Evolutionary conservation across 2,113 vertebrate species (phyloP).

Genomic region (Dromaius novaehollandiae): DNA sequence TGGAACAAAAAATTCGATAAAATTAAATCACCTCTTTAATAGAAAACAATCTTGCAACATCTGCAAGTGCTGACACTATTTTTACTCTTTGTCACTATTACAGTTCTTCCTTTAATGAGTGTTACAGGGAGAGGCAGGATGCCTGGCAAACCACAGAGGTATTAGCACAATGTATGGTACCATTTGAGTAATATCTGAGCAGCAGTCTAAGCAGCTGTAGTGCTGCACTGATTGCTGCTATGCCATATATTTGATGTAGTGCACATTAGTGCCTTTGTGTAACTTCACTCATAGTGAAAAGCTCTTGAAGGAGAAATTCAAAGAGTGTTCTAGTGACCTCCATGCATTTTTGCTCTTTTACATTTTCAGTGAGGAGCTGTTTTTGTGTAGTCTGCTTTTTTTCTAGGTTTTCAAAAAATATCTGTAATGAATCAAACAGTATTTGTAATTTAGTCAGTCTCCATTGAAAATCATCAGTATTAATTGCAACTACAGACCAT

Average conservation of each 20-base stretch:
- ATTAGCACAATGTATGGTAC: background rate
- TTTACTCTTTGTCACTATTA: background rate
- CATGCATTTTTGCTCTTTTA: background rate
- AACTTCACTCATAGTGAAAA: background rate
- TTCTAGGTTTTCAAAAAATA: background rate
- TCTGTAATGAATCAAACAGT: background rate
- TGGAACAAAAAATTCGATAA: background rate
- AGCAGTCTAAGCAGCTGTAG: background rate
- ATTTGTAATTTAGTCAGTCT: background rate
- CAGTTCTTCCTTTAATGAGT: background rate
- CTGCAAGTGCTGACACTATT: background rate
- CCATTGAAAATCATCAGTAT: background rate
- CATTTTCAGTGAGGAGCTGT: background rate
- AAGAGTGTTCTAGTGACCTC: background rate
- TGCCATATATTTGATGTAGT: background rate
- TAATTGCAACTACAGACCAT: background rate
- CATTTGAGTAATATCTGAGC: background rate
- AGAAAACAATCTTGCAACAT: background rate
- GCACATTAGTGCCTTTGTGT: background rate
- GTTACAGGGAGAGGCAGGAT: slow-evolving; percentile 8
- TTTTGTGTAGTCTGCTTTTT: background rate
- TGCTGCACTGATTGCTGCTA: background rate
- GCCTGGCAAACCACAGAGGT: background rate
- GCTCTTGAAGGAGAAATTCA: background rate
- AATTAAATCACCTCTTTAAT: background rate